These are phyloP conservation scores for Pterobdella sp. DNA, from an alignment of 2,888 invertebrate genomes.

Conservation along the genomic window DNA sequence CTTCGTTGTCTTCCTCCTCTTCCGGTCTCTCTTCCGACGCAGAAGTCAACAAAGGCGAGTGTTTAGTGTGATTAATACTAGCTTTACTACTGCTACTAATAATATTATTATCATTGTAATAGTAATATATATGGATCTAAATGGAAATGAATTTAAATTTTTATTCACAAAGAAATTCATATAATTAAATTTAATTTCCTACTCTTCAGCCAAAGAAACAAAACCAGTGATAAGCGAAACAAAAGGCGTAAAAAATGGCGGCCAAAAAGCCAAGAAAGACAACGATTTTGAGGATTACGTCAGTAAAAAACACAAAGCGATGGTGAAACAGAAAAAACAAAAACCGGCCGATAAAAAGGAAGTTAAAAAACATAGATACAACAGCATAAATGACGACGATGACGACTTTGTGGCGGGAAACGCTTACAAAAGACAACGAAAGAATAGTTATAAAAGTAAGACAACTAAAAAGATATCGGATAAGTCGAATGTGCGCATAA, in stretches of 20 bases:
- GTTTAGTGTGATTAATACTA: too few species aligned
- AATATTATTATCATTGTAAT: too few species aligned
- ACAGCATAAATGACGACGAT: not conserved
- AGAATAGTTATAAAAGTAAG: not conserved
- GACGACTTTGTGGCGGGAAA: not conserved
- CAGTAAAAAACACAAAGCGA: slow-evolving; percentile 9
- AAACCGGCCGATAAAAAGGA: not conserved
- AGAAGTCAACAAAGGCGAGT: not conserved
- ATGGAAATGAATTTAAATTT: too few species aligned
- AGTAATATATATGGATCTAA: too few species aligned
- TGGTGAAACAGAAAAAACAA: slow-evolving; percentile 7
- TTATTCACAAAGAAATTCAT: too few species aligned
- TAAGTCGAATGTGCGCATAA: not conserved
- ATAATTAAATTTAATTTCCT: too few species aligned
- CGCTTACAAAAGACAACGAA: not conserved
- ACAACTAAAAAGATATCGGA: not conserved
- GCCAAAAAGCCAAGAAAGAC: not conserved
- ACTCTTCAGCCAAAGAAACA: too few species aligned
- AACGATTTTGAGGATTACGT: not conserved
- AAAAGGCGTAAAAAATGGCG: not conserved
- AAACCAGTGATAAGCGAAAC: not conserved
- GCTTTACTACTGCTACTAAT: too few species aligned
- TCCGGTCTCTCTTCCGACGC: not conserved
- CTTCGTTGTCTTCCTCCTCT: not conserved
- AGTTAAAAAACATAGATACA: slow-evolving; percentile 5